Base-by-base conservation (phyloP, 1,140 invertebrate genomes). In the Ooceraea biroi region DNA sequence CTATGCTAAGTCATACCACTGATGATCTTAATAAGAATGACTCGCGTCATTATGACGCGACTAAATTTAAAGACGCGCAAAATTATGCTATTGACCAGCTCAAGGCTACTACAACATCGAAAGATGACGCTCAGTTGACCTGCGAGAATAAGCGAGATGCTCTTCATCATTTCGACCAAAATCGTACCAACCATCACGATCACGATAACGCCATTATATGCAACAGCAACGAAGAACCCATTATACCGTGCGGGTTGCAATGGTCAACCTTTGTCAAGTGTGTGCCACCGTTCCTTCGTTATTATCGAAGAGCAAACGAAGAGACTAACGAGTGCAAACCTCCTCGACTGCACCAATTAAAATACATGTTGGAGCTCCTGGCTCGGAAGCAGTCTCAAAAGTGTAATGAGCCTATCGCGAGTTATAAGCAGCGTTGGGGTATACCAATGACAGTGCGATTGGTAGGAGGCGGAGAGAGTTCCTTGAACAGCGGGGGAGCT, bases 401-500 rank as follows among this genome's bases (percentile, higher is more conserved):
- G 4, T n/a, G 82, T 8, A 78, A 78, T 63, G 82, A 92, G 58
- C 88, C 90, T 25, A 88, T 90, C 58, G 68, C 86, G 25, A 89
- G 85, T 27, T 94, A 94, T 69, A 94, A 93, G 73, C 82, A 87
- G 68, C 91, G 93, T 57, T 97, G 96, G 96, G 96, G 95, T 50
- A 95, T 96, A 22, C 95, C 95, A 50, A 93, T 89, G 27, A 92
- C 94, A 44, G 91, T 97, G 82, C 96, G 72, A 41, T 94, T 97
- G n/a, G 94, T 95, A 58, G 97, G 97, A 60, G 97, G 97, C 30
- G 97, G 97, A 50, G 97, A 97, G 92, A 97, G 96, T 92, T 97
- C 97, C 27, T 95, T 97, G 63, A 97, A 97, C 91, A 96, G 96
- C 87, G 96, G 96, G 71, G 93, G 92, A 72, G 96, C 96, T 52